Base-by-base conservation (phyloP, 2,113 vertebrate species). In the Malurus cyaneus region DNA sequence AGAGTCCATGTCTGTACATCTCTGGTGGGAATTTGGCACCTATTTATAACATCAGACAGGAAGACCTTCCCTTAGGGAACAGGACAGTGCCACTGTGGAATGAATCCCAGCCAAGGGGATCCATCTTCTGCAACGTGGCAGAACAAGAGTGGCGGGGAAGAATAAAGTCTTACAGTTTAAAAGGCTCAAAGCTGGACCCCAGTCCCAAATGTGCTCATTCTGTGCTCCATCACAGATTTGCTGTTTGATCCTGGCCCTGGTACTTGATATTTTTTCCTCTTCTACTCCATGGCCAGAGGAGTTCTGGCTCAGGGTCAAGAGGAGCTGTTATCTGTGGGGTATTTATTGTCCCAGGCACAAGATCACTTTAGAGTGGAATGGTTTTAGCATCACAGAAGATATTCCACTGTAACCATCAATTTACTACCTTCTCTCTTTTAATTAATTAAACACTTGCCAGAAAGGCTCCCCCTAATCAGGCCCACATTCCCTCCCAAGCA, bases 241-340 rank as follows among this genome's bases (percentile, higher is more conserved):
- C 42, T 5, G 12, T 60, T 53, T 80, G 73, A 94, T 91, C 78
- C 89, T 65, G 80, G 53, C 62, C 4, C 1, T 4, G 11, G 72
- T 49, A 39, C 44, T 81, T 66, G 56, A 78, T 62, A 81, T 93
- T 91, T 70, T 92, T 95, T 92, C 64, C 53, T 86, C 71, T 92
- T 92, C 79, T 87, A 5, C 28, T 54, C 39, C 46, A 69, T 11
- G 77, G 89, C 79, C 80, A 94, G 70, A 73, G 59, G 80, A 94
- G 20, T 32, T 74, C 65, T 87, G 80, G 92, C 88, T 90, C 89
- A 29, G 3, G 8, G 50, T 89, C 89, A 86, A 87, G 80, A 78
- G 67, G 6, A 41, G 82, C 65, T 74, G 56, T 86, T 85, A 86
- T 78, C 93, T 92, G 3, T 12, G n/a, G 39, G 44, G 47, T 79